Evolutionary conservation across 2,113 vertebrate genomes (phyloP), one percentile per base, ranked within the genome.

Genomic region (Ceyx cyanopectus): DNA sequence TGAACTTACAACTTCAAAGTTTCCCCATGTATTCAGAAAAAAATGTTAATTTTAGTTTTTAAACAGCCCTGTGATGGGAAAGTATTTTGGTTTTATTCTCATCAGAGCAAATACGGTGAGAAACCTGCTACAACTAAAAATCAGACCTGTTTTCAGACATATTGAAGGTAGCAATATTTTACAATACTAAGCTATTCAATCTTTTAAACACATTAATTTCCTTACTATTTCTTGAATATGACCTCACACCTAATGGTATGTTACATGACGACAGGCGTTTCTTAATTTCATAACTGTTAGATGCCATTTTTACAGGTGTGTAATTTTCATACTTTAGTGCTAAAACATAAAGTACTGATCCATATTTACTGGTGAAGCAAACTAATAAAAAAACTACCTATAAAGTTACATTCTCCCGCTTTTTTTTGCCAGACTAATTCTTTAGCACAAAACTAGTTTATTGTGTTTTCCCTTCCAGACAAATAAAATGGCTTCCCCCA

Each of bases 361-460:
- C 95, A 96, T 95, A 95, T 97, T 96, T 97, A 96, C 89, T 97
- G 95, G 43, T 96, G 95, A 89, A 97, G 94, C 87, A 91, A 96
- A 95, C 94, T 97, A 97, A 97, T 97, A 97, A 97, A 97, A 97
- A 95, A 97, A 97, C 97, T 97, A 97, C 97, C 97, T 97, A 97
- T 96, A 97, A 87, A 96, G 90, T 94, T 96, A 97, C 91, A 96
- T 92, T 97, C 93, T 97, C 88, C 97, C 96, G 95, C 89, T 90
- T 94, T 94, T 80, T 93, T 96, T 96, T 97, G 96, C 96, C 96
- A 97, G 93, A 96, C 95, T 92, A 96, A 93, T 94, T 92, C 79
- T 94, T 97, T 92, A 96, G 90, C 60, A 88, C 75, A 94, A 96
- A 86, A 32, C 43, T 92, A 93, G 81, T 26, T 92, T 85, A 80